Conservation (phyloP, 2,888 invertebrate genomes). For the Omphaloscelis lunosa region DNA sequence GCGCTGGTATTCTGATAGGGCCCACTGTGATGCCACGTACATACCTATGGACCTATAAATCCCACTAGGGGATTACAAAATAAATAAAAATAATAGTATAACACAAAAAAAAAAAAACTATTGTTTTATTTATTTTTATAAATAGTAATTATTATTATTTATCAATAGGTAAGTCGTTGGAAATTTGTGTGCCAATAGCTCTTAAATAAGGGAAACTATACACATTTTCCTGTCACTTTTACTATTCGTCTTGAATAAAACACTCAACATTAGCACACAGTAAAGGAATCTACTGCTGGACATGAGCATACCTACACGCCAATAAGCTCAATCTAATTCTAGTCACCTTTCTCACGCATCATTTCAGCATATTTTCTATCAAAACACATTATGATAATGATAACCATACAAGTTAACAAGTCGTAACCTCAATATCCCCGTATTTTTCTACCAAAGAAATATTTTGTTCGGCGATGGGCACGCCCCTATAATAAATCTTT, state of each 20-base stretch:
- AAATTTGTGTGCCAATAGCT: no score
- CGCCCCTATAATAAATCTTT: conserved; percentile 77
- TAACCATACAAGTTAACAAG: conserved; percentile 52
- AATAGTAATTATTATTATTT: no score
- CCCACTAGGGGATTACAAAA: no score
- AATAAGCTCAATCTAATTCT: not conserved
- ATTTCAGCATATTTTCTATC: not conserved
- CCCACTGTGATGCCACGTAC: no score
- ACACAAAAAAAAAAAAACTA: no score
- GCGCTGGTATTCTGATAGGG: no score
- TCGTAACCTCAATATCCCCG: conserved; percentile 53
- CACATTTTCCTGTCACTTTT: not conserved
- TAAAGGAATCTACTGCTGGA: not conserved
- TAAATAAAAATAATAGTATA: no score
- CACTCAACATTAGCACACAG: not conserved
- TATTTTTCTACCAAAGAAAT: conserved; percentile 53
- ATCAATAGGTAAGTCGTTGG: no score
- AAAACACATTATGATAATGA: conserved; percentile 20
- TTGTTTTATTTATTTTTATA: no score
- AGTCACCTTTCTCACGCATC: not conserved
- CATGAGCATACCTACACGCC: not conserved
- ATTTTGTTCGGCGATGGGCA: conserved; percentile 63
- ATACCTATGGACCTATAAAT: no score
- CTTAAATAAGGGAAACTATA: not conserved
- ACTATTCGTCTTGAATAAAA: not conserved